phyloP scores from a whole-genome alignment of 2,113 vertebrate species.

The Ranitomeya imitator region DNA sequence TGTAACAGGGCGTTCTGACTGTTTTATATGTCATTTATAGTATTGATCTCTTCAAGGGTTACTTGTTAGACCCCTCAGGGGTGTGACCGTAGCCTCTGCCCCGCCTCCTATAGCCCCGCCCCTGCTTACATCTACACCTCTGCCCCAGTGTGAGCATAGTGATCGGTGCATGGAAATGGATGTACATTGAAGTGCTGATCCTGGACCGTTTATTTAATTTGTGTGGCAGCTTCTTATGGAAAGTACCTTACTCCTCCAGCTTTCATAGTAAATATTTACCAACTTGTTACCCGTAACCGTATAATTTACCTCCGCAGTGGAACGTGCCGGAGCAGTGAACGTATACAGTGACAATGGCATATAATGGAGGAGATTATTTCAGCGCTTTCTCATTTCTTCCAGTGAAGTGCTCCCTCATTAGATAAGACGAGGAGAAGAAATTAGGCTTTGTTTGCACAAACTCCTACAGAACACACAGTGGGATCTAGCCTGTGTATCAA shows the following conservation, averaged over 20 bases:
- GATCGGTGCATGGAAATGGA: too few relatives aligned
- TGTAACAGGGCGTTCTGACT: too few relatives aligned
- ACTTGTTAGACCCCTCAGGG: too few relatives aligned
- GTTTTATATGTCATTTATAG: too few relatives aligned
- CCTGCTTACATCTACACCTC: too few relatives aligned
- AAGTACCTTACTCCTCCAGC: neutral
- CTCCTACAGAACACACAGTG: conserved; percentile 32
- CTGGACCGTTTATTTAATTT: neutral
- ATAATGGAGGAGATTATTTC: conserved; percentile 9
- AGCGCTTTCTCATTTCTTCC: conserved; percentile 10
- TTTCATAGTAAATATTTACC: neutral
- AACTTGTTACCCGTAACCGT: neutral
- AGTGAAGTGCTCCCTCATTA: conserved; percentile 37
- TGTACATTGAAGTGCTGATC: too few relatives aligned
- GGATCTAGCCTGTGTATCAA: conserved; percentile 23
- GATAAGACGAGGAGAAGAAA: conserved; percentile 24
- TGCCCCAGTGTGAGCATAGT: too few relatives aligned
- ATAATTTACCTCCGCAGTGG: neutral
- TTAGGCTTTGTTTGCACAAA: conserved; percentile 47
- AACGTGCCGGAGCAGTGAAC: neutral
- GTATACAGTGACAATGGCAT: neutral
- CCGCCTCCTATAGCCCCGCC: too few relatives aligned
- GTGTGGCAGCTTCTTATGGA: neutral
- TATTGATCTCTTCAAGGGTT: too few relatives aligned
- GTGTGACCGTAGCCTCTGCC: too few relatives aligned